Evolutionary conservation across 2,888 invertebrate species (phyloP), one percentile per base, ranked within the genome.

Genomic region (Tetanocera ferruginea): DNA sequence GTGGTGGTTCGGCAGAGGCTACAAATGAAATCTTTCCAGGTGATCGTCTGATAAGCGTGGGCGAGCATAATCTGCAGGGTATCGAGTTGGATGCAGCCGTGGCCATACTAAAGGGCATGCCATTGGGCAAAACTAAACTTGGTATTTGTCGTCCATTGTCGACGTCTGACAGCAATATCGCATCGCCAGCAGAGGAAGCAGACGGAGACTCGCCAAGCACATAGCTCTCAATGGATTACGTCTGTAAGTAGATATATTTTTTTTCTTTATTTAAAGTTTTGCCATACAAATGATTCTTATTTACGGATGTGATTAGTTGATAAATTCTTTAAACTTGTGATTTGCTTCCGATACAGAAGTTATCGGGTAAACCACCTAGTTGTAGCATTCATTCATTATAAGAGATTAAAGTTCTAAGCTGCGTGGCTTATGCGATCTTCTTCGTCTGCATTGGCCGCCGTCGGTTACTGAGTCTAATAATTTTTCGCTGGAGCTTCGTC

Each of bases 1-100:
- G 99, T 49, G 98, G 98, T 78, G 99, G 99, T 51, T 96, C 97
- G n/a, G 99, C 99, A 19, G 97, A 98, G 90, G 93, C 94, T 83
- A 97, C 97, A 88, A 98, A 98, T 57, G 93, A 96, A 79, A 94
- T 99, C 81, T 96, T 97, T 83, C 99, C 99, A 0, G 99, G 99
- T 31, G 99, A 99, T 90, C 92, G 99, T 82, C 92, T 97, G 31
- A 93, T 97, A 85, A 96, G 95, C 62, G 98, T 99, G 14, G 98
- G 98, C 88, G 96, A 96, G 83, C 94, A 93, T 83, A 94, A 94
- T 87, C 93, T 99, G 83, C 96, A 96, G 86, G 97, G 97, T 88
- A 95, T 97, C 49, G 96, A 96, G 0, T 91, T 99, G 81, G 98
- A 99, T 89, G 95, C 96, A 90, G 98, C 99, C 8, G 98, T 99